Percentiles rank a stretch among this genome's conserved stretches.
These are phyloP conservation scores for Balearica regulorum DNA, from an alignment of 2,797 vertebrate genomes.

Conservation along the genomic window DNA sequence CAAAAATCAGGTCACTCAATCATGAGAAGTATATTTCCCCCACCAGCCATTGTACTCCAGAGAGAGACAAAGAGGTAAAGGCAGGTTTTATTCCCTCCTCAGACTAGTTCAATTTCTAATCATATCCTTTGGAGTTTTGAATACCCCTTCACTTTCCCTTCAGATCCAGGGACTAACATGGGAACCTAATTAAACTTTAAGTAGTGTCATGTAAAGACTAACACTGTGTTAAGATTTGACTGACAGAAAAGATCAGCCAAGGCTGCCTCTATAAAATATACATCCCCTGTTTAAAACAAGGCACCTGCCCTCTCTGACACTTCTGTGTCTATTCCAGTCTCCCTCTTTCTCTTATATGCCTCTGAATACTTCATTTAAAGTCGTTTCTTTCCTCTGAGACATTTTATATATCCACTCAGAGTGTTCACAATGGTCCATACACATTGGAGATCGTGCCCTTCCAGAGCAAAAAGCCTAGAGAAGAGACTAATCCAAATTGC, in stretches of 20 bases:
- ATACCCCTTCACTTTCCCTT: constrained; percentile 27
- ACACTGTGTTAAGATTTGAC: background rate
- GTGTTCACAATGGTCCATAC: background rate
- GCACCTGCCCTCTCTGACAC: background rate
- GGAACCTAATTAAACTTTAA: constrained; percentile 39
- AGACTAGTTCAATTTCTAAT: constrained; percentile 35
- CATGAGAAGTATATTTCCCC: constrained; percentile 61
- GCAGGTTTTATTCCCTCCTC: constrained; percentile 31
- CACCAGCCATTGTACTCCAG: constrained; percentile 4
- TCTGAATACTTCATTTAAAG: background rate
- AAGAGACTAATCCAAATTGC: background rate
- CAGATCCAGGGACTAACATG: background rate
- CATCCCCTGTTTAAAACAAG: background rate
- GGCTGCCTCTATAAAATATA: background rate
- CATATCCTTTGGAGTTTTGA: constrained; percentile 30
- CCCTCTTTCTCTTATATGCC: background rate
- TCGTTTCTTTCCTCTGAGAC: background rate
- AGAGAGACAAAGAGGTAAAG: constrained; percentile 28
- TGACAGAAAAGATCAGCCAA: background rate
- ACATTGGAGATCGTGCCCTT: background rate
- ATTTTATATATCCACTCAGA: background rate
- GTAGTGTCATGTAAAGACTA: background rate
- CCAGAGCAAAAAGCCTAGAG: background rate
- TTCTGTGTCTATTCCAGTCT: background rate
- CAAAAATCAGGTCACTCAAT: constrained; percentile 70